Conservation (phyloP, 2,113 vertebrate genomes). For the Copsychus sechellarum region DNA sequence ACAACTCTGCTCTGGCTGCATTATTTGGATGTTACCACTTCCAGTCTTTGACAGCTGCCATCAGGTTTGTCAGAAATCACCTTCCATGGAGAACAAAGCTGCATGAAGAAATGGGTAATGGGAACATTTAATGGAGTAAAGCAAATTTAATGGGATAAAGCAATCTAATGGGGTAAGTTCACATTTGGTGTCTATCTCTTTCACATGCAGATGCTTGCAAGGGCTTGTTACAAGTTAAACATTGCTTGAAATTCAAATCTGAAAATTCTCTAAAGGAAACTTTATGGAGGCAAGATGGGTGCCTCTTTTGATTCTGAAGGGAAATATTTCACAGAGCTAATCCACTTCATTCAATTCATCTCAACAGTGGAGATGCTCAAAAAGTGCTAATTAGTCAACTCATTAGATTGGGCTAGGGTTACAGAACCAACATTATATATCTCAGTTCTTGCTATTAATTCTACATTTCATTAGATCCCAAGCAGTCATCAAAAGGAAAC, state of each 20-base stretch:
- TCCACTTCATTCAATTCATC: neutral
- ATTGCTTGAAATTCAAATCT: neutral
- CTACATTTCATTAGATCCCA: neutral
- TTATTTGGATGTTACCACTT: neutral
- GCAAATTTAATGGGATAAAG: neutral
- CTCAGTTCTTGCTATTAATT: neutral
- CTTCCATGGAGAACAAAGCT: neutral
- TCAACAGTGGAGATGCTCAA: neutral
- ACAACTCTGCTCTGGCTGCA: neutral
- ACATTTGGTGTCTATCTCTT: accelerated
- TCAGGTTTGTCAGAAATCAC: neutral
- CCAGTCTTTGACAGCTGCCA: neutral
- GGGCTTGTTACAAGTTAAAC: neutral
- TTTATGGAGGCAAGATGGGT: neutral
- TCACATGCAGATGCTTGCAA: neutral
- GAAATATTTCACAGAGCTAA: neutral
- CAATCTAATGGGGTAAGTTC: neutral
- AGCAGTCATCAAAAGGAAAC: neutral
- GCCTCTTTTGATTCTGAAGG: accelerated
- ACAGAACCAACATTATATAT: accelerated
- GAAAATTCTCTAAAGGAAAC: neutral
- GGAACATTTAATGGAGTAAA: neutral
- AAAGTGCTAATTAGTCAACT: neutral
- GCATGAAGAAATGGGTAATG: neutral
- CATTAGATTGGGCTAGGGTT: neutral